Evolutionary conservation across 2,888 invertebrate genomes (phyloP).

Genomic region (Bembecia ichneumoniformis): DNA sequence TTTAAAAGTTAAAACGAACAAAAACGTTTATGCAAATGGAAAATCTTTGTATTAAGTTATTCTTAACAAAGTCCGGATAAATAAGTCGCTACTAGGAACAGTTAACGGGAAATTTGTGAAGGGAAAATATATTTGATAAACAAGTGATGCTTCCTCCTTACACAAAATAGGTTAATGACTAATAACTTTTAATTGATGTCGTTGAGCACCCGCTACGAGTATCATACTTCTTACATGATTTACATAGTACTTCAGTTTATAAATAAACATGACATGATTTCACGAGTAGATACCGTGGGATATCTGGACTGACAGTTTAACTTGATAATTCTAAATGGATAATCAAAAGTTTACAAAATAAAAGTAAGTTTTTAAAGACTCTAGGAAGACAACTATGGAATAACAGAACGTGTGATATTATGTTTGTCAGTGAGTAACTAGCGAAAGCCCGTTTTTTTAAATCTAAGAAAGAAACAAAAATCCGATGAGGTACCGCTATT

Average conservation of each 20-base stretch:
- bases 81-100: slow-evolving; percentile 2
- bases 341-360: no score
- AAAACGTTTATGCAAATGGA: slow-evolving; percentile 5
- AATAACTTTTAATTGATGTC: slow-evolving; percentile 47
- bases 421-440: no score
- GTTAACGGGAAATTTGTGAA: not conserved
- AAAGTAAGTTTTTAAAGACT: no score
- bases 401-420: no score
- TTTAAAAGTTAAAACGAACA: not conserved
- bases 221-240: not conserved
- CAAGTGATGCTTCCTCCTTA: slow-evolving; percentile 16
- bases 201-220: slow-evolving; percentile 7
- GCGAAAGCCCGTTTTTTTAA: no score
- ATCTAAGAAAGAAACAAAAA: no score
- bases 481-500: no score
- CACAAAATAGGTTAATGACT: slow-evolving; percentile 54
- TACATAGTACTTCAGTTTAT: slow-evolving; percentile 11
- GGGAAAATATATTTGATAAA: slow-evolving; percentile 1
- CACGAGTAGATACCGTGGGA: no score
- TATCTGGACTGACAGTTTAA: no score
- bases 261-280: slow-evolving; percentile 21
- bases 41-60: slow-evolving; percentile 7
- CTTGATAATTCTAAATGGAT: no score
- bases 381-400: no score
- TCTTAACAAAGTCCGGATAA: slow-evolving; percentile 10